These are phyloP conservation scores for Rhincodon typus DNA, from an alignment of 2,797 vertebrate genomes.

Conservation along the genomic window DNA sequence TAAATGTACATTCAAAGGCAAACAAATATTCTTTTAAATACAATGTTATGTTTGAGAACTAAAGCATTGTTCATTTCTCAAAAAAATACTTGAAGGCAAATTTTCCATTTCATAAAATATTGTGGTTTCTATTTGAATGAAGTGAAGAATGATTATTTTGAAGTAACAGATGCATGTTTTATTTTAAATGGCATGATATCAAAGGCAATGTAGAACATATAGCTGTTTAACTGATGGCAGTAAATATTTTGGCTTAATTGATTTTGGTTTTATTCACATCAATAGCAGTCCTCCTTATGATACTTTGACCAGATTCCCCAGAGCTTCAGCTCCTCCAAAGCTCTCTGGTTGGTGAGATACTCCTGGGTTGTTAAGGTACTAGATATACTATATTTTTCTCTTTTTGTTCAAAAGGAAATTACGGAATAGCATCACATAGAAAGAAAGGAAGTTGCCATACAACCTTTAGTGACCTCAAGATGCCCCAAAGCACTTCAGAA, in stretches of 20 bases:
- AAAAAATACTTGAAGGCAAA: neutral
- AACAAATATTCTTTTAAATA: neutral
- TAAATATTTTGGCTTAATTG: conserved; percentile 25
- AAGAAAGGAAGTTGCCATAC: neutral
- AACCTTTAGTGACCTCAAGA: neutral
- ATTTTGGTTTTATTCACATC: conserved; percentile 40
- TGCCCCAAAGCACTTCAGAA: neutral
- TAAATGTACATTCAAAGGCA: neutral
- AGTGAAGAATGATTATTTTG: neutral
- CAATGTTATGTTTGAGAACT: neutral
- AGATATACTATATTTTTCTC: conserved; percentile 28
- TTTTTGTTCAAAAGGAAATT: neutral
- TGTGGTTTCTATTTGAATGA: neutral
- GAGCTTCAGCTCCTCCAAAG: conserved; percentile 63
- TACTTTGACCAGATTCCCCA: conserved; percentile 66
- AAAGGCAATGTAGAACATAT: neutral
- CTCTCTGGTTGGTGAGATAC: conserved; percentile 67
- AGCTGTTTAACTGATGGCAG: neutral
- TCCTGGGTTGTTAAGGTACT: conserved; percentile 60
- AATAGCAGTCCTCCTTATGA: conserved; percentile 63
- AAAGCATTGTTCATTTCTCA: neutral
- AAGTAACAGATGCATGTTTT: neutral
- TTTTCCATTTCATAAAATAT: neutral
- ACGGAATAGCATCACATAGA: neutral
- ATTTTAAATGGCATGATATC: neutral